Evolutionary conservation across 2,797 vertebrate species (phyloP).

Genomic region (Eupleurogrammus muticus): DNA sequence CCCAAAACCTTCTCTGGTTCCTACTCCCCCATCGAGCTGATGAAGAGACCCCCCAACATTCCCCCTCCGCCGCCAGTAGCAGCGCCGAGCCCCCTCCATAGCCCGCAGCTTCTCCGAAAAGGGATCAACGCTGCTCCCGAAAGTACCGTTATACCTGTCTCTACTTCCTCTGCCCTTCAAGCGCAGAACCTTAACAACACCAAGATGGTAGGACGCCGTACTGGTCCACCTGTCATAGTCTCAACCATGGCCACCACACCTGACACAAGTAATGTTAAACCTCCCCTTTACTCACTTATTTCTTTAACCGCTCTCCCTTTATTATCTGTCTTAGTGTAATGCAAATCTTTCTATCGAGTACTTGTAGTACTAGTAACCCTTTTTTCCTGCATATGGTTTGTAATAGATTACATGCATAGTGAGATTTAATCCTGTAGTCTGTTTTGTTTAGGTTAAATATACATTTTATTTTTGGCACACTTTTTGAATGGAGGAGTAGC

Average conservation of each 20-base stretch:
- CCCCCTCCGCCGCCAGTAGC: slow-evolving; percentile 76
- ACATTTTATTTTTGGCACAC: slow-evolving; percentile 30
- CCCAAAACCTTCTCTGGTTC: slow-evolving; percentile 92
- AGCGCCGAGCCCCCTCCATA: slow-evolving; percentile 85
- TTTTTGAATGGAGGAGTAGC: slow-evolving; percentile 58
- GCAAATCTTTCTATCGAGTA: background rate
- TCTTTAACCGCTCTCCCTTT: slow-evolving; percentile 9
- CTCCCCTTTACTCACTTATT: slow-evolving; percentile 16
- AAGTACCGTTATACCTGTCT: slow-evolving; percentile 51
- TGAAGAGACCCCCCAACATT: slow-evolving; percentile 90
- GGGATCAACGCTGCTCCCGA: slow-evolving; percentile 78
- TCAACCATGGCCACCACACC: slow-evolving; percentile 92
- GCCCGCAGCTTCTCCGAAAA: slow-evolving; percentile 92
- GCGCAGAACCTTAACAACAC: slow-evolving; percentile 80
- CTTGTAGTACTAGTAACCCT: background rate
- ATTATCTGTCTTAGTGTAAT: background rate
- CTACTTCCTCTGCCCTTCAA: slow-evolving; percentile 75
- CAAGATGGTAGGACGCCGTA: slow-evolving; percentile 91
- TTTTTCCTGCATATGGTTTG: background rate
- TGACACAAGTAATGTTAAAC: slow-evolving; percentile 92
- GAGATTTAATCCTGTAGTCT: slow-evolving; percentile 25
- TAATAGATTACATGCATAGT: slow-evolving; percentile 18
- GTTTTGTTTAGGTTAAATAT: slow-evolving; percentile 15
- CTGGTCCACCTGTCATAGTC: slow-evolving; percentile 95
- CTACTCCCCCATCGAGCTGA: slow-evolving; percentile 95